These are phyloP conservation scores for Leucophenga montana DNA, from an alignment of 2,888 invertebrate genomes.

Conservation along the genomic window DNA sequence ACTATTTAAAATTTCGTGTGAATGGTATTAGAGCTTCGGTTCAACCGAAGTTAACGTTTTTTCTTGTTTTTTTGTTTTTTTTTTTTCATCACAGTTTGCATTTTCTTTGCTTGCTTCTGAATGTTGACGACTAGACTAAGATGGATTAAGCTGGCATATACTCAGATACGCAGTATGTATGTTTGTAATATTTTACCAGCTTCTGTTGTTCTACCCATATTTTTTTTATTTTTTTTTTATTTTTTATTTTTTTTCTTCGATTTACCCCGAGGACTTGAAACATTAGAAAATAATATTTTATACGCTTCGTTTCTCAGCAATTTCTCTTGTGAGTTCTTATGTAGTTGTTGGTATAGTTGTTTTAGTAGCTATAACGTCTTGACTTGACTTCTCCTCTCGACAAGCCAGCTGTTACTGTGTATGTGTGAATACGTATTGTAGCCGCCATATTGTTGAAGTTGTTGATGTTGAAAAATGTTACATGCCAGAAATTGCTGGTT, in stretches of 20 bases:
- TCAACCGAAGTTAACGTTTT: no score
- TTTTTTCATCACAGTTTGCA: slow-evolving; percentile 18
- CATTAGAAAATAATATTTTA: slow-evolving; percentile 68
- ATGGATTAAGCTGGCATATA: slow-evolving; percentile 60
- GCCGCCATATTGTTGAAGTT: slow-evolving; percentile 64
- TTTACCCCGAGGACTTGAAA: slow-evolving; percentile 39
- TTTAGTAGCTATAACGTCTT: not conserved
- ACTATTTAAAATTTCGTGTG: no score
- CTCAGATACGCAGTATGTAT: slow-evolving; percentile 38
- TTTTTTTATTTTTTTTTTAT: slow-evolving; percentile 33
- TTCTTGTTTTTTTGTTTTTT: slow-evolving; percentile 44
- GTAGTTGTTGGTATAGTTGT: slow-evolving; percentile 1
- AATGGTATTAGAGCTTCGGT: no score
- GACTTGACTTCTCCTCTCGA: slow-evolving; percentile 46
- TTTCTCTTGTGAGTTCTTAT: slow-evolving; percentile 55
- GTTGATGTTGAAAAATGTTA: slow-evolving; percentile 67
- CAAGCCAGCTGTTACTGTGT: slow-evolving; percentile 29
- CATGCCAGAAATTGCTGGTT: slow-evolving; percentile 68
- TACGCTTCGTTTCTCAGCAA: slow-evolving; percentile 62
- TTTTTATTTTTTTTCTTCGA: slow-evolving; percentile 2
- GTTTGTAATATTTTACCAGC: slow-evolving; percentile 52
- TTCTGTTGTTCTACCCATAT: slow-evolving; percentile 38
- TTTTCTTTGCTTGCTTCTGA: slow-evolving; percentile 26
- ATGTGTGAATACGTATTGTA: slow-evolving; percentile 24
- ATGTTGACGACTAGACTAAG: slow-evolving; percentile 63